phyloP scores from a whole-genome alignment of 2,797 vertebrate genomes.

The Semotilus atromaculatus region DNA sequence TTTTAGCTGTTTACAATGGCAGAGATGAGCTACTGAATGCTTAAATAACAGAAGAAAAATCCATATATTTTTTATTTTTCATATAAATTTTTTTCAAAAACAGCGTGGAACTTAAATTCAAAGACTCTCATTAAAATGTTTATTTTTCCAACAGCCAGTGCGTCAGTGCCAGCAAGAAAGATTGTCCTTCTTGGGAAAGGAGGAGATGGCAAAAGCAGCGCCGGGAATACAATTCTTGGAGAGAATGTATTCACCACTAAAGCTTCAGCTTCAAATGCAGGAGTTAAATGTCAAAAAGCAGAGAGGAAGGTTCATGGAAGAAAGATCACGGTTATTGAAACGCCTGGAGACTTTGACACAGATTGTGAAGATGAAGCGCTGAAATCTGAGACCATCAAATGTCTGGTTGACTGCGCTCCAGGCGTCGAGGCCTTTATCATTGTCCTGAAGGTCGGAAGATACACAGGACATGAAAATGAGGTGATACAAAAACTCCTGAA shows the following conservation, averaged over 20 bases:
- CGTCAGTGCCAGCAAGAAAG: slow-evolving; percentile 3
- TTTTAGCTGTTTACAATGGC: neutral
- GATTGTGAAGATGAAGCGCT: neutral
- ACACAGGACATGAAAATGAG: too few relatives aligned
- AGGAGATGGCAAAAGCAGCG: slow-evolving; percentile 40
- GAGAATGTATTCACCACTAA: neutral
- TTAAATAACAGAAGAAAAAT: too few relatives aligned
- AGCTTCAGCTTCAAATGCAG: neutral
- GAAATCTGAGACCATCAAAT: neutral
- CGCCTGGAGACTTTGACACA: slow-evolving; percentile 39
- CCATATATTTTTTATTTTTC: neutral
- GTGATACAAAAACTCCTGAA: neutral
- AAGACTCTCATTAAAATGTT: neutral
- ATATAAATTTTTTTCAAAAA: too few relatives aligned
- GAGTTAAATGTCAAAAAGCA: neutral
- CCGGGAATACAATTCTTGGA: slow-evolving; percentile 22
- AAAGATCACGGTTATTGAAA: slow-evolving; percentile 32
- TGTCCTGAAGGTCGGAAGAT: too few relatives aligned
- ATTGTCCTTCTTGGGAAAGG: slow-evolving; percentile 49
- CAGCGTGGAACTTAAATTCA: neutral
- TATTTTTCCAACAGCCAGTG: slow-evolving; percentile 1
- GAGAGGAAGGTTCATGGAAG: neutral
- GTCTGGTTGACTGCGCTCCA: too few relatives aligned
- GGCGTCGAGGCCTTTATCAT: too few relatives aligned
- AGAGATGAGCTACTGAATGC: neutral